These are phyloP conservation scores for Molossus molossus DNA, from an alignment of 2,797 vertebrate genomes.

Conservation along the genomic window DNA sequence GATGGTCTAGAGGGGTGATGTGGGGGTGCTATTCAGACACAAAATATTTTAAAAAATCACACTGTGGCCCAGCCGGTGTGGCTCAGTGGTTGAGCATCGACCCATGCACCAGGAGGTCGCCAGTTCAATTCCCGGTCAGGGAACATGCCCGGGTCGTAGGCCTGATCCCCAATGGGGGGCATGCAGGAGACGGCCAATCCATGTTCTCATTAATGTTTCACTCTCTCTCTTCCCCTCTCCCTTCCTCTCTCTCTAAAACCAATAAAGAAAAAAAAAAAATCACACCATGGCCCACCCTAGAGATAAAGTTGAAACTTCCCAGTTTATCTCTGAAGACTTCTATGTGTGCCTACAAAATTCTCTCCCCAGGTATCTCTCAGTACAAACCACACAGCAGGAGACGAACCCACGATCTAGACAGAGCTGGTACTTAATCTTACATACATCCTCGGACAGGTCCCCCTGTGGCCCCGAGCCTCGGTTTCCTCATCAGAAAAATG, in stretches of 20 bases:
- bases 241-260: too few relatives aligned
- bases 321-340: not conserved
- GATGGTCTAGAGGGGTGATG: not conserved
- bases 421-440: not conserved
- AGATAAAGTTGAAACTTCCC: not conserved
- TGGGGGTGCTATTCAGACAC: not conserved
- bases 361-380: not conserved
- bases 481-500: not conserved
- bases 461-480: rapidly evolving
- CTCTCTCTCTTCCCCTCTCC: too few relatives aligned
- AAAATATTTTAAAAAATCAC: not conserved
- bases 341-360: not conserved
- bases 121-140: too few relatives aligned
- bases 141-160: too few relatives aligned
- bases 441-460: rapidly evolving
- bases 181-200: too few relatives aligned
- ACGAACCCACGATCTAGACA: not conserved
- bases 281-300: not conserved
- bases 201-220: too few relatives aligned
- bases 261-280: too few relatives aligned
- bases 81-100: too few relatives aligned
- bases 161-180: too few relatives aligned
- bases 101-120: too few relatives aligned
- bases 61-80: too few relatives aligned
- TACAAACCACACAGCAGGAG: rapidly evolving